Evolutionary conservation across 2,888 invertebrate genomes (phyloP), one percentile per base, ranked within the genome.

Genomic region (Oscheius sp.): DNA sequence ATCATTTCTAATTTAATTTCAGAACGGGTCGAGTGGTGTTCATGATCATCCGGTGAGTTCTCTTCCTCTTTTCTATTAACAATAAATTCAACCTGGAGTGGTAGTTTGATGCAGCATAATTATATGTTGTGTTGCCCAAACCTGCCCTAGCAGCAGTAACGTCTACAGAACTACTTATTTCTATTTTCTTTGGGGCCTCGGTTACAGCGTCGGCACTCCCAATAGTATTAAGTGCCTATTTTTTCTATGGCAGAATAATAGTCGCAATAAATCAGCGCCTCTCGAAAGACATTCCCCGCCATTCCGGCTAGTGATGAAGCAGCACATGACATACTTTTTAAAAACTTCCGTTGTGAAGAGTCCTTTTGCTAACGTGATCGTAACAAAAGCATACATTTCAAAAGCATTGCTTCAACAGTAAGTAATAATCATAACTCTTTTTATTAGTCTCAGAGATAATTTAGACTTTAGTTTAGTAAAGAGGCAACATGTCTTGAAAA

Each of bases 11-110:
- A 27, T 25, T 8, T 29, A 61, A 27, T 61, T 45, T 61, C 45
- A 42, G 45, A n/a, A 61, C 61, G 61, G 61, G 61, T 61, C 61
- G 20, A n/a, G n/a, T 61, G 61, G 45, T 17, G 61, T 42, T 23
- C 61, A 61, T 61, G 61, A n/a, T 61, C 45, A 61, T 61, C 61
- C 61, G 61, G 61, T 61, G 45, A 45, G 61, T 61, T 58, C 6
- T 6, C 23, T 33, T 37, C 12, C 17, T 37, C n/a, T 12, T 17
- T 17, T 33, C 34, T 2, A 34, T 1, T 27, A 5, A 23, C 31
- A 2, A 31, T 25, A 52, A 52, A 31, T 52, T 52, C 12, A 27
- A n/a, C 27, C 34, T 55, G 55, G 37, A 55, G 33, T 31, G 31
- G 53, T 31, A 31, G 17, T 15, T 33, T 20, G 37, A 20, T 12